These are phyloP conservation scores for Lates calcarifer DNA, from an alignment of 2,113 vertebrate genomes.

Conservation along the genomic window DNA sequence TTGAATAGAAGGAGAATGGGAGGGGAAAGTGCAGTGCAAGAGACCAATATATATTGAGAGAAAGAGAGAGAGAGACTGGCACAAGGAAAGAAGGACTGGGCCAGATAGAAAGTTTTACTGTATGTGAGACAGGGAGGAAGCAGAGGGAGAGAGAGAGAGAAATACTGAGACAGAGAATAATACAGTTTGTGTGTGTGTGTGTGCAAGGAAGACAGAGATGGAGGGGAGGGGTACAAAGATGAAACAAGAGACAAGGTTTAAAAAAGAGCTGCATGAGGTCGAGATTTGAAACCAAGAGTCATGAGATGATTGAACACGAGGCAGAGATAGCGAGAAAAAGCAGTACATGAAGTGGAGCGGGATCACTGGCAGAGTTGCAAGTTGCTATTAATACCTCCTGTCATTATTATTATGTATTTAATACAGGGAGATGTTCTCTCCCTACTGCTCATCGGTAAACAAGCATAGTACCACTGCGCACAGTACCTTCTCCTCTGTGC, in stretches of 20 bases:
- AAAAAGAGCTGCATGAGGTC: constrained; percentile 42
- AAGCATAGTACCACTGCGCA: constrained; percentile 18
- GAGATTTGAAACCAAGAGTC: constrained; percentile 40
- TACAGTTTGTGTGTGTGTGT: constrained; percentile 38
- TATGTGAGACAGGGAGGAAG: constrained; percentile 39
- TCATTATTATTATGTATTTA: constrained; percentile 52
- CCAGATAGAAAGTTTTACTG: constrained; percentile 35
- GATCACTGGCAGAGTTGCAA: constrained; percentile 19
- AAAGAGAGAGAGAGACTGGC: constrained; percentile 37
- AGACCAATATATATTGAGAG: constrained; percentile 42
- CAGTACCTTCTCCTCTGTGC: constrained; percentile 22
- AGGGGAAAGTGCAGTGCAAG: constrained; percentile 26
- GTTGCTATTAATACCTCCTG: constrained; percentile 60
- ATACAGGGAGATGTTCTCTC: constrained; percentile 33
- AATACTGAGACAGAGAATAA: constrained; percentile 59
- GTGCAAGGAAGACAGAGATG: constrained; percentile 53
- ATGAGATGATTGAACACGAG: constrained; percentile 35
- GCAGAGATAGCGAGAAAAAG: constrained; percentile 4
- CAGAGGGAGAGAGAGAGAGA: constrained; percentile 47
- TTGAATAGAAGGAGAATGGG: constrained; percentile 35
- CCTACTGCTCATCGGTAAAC: constrained; percentile 58
- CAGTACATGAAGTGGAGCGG: constrained; percentile 15
- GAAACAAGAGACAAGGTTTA: constrained; percentile 53
- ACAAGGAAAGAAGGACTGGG: constrained; percentile 37
- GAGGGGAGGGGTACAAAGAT: constrained; percentile 52